Conservation (phyloP, 2,888 invertebrate species). For the Eueremaeus valkanovi region DNA sequence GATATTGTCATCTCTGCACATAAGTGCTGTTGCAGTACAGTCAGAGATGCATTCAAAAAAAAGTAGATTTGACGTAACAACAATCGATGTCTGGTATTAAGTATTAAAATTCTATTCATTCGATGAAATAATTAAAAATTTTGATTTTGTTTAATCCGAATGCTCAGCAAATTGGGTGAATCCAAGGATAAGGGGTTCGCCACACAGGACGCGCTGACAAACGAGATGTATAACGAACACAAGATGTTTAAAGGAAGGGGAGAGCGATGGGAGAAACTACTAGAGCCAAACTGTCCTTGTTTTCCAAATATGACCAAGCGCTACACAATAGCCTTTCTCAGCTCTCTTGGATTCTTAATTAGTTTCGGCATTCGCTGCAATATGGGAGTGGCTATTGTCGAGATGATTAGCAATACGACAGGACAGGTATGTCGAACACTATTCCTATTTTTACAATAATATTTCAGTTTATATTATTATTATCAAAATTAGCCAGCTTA, state of each 20-base stretch:
- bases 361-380: constrained; percentile 98
- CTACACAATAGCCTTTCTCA: constrained; percentile 60
- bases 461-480: no score
- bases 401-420: constrained; percentile 58
- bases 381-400: constrained; percentile 94
- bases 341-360: constrained; percentile 69
- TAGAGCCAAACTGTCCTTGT: constrained; percentile 48
- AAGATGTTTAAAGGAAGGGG: constrained; percentile 39
- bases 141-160: background rate
- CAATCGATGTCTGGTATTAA: no score
- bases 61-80: no score
- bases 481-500: no score
- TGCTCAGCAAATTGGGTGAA: background rate
- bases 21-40: no score
- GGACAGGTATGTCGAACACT: constrained; percentile 46
- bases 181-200: background rate
- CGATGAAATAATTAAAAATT: no score
- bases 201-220: constrained; percentile 24
- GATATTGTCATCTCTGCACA: no score
- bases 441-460: no score
- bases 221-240: background rate
- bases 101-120: no score
- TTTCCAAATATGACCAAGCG: constrained; percentile 65
- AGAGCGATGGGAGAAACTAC: constrained; percentile 37
- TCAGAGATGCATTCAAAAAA: no score